These are phyloP conservation scores for Cyprinodon diabolis DNA, from an alignment of 2,797 vertebrate species.

Conservation along the genomic window DNA sequence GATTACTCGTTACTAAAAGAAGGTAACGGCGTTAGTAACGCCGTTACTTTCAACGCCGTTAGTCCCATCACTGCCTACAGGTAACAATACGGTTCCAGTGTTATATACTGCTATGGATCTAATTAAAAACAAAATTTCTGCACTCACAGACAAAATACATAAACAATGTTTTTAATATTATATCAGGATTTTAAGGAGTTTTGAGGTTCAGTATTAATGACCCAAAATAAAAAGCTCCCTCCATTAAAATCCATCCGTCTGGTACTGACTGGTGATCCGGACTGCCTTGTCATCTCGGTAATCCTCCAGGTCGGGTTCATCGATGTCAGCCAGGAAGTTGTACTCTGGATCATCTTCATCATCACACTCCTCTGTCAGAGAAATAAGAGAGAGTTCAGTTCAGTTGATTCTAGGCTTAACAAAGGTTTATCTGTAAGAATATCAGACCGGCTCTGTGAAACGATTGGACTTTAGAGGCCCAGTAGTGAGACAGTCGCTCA, in stretches of 20 bases:
- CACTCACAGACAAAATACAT: too few relatives aligned
- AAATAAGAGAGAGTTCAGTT: not conserved
- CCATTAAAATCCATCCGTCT: not conserved
- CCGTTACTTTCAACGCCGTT: too few relatives aligned
- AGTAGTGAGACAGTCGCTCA: constrained; percentile 34
- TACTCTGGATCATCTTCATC: constrained; percentile 98
- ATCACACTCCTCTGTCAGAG: constrained; percentile 88
- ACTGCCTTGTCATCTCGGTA: constrained; percentile 96
- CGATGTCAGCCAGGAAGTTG: constrained; percentile 93
- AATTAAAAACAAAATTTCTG: too few relatives aligned
- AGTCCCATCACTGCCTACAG: too few relatives aligned
- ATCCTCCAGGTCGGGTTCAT: constrained; percentile 94
- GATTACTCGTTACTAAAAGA: too few relatives aligned
- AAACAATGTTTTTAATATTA: too few relatives aligned
- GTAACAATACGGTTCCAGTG: too few relatives aligned
- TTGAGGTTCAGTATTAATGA: not conserved
- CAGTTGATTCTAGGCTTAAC: not conserved
- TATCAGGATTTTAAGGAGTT: too few relatives aligned
- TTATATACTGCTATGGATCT: too few relatives aligned
- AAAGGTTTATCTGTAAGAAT: not conserved
- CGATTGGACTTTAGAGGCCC: not conserved
- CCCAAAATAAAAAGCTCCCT: not conserved
- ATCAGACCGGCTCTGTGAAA: not conserved
- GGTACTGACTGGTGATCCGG: constrained; percentile 92
- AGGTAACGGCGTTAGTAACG: too few relatives aligned